A percentile compares a stretch with the other conserved stretches of the same genome.
Evolutionary conservation across 1,140 invertebrate genomes (phyloP).

Genomic region (Papilio dardanus): DNA sequence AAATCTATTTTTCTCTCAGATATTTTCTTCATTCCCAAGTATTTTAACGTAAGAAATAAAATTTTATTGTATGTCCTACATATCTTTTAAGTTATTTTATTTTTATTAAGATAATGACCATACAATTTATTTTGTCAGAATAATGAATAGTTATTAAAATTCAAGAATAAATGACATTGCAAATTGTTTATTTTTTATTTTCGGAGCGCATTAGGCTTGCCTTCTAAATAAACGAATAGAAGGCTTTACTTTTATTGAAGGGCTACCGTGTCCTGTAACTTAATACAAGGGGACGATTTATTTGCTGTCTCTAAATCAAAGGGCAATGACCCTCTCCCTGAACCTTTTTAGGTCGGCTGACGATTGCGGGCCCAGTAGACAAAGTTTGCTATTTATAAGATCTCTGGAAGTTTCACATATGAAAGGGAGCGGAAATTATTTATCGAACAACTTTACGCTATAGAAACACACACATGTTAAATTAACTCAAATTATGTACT

Average conservation of each 20-base stretch:
- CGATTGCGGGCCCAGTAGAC: conserved; percentile 19
- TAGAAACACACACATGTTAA: conserved; percentile 13
- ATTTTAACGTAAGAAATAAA: background rate
- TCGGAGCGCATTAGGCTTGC: background rate
- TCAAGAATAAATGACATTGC: background rate
- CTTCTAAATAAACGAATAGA: conserved; percentile 27
- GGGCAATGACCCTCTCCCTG: conserved; percentile 17
- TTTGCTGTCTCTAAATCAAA: conserved; percentile 35
- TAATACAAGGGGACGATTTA: conserved; percentile 31
- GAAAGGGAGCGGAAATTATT: conserved; percentile 28
- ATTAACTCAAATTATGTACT: background rate
- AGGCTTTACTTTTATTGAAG: conserved; percentile 37
- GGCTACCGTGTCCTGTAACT: conserved; percentile 31
- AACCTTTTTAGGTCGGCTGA: conserved; percentile 12
- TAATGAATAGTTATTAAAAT: background rate
- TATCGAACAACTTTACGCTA: conserved; percentile 7
- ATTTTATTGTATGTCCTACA: conserved; percentile 29
- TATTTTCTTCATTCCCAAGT: background rate
- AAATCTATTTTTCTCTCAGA: background rate
- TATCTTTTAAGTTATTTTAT: conserved; percentile 16
- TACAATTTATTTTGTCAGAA: conserved; percentile 25
- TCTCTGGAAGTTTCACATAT: conserved; percentile 24
- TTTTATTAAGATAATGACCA: conserved; percentile 34
- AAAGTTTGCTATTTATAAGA: conserved; percentile 29
- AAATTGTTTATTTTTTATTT: conserved; percentile 5